Conservation (phyloP, 2,797 vertebrate species). For the Xenops minutus region DNA sequence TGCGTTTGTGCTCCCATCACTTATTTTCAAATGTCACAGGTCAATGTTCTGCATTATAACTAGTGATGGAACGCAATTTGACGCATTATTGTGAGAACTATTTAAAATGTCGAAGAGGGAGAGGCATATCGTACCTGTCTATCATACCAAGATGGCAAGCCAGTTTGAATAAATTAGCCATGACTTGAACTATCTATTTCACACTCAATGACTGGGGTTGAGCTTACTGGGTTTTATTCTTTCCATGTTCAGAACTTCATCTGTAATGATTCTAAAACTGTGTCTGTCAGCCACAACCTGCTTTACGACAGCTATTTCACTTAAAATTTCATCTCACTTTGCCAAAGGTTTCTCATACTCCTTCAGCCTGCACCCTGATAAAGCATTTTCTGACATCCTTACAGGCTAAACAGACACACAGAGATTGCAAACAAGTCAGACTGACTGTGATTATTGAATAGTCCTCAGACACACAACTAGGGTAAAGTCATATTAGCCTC, state of each 20-base stretch:
- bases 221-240: not conserved
- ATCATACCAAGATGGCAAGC: conserved; percentile 24
- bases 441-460: not conserved
- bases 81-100: not conserved
- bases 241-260: not conserved
- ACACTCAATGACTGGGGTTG: not conserved
- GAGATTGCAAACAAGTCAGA: not conserved
- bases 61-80: conserved; percentile 18
- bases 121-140: conserved; percentile 18
- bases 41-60: conserved; percentile 51
- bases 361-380: not conserved
- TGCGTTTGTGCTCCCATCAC: not conserved
- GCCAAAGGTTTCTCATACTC: not conserved
- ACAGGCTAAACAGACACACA: not conserved
- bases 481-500: not conserved
- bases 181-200: conserved; percentile 8
- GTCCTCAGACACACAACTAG: not conserved
- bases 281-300: not conserved
- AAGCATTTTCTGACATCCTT: not conserved
- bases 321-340: conserved; percentile 31
- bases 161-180: conserved; percentile 55
- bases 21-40: conserved; percentile 55
- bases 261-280: not conserved
- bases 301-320: conserved; percentile 6
- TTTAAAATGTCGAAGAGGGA: not conserved